Evolutionary conservation across 2,888 invertebrate genomes (phyloP).

Genomic region (Aromia moschata): DNA sequence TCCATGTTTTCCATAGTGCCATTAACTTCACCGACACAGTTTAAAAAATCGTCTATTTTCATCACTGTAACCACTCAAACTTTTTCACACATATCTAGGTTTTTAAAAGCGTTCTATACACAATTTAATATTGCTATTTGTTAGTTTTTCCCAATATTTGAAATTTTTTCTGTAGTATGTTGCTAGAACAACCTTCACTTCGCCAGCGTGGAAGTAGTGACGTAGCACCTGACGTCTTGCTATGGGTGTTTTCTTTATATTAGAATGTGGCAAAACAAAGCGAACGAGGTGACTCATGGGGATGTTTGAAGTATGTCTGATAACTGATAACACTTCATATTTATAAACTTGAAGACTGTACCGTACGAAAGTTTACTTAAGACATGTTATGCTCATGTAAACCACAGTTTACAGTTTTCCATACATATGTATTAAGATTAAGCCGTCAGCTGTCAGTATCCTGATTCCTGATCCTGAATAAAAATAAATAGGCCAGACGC

Average conservation of each 20-base stretch:
- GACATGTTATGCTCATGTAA: too few species aligned
- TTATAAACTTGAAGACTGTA: neutral
- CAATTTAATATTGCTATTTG: neutral
- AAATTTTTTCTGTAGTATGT: slow-evolving; percentile 33
- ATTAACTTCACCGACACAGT: slow-evolving; percentile 51
- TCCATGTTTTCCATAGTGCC: slow-evolving; percentile 57
- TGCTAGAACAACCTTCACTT: too few species aligned
- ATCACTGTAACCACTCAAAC: slow-evolving; percentile 28
- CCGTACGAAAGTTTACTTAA: too few species aligned
- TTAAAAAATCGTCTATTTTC: slow-evolving; percentile 48
- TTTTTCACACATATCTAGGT: slow-evolving; percentile 19
- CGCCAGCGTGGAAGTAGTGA: slow-evolving; percentile 75
- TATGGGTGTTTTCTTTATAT: slow-evolving; percentile 14
- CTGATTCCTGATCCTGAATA: too few species aligned
- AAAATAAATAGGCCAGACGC: too few species aligned
- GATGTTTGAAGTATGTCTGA: neutral
- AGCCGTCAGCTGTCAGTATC: too few species aligned
- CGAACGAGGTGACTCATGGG: neutral
- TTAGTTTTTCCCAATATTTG: slow-evolving; percentile 23
- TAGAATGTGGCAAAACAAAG: neutral
- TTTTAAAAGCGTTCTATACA: too few species aligned
- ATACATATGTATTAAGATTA: too few species aligned
- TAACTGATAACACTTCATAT: neutral
- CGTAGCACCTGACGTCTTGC: slow-evolving; percentile 61
- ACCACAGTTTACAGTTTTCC: too few species aligned